Conservation (phyloP, 2,113 vertebrate genomes). For the Sylvia atricapilla region DNA sequence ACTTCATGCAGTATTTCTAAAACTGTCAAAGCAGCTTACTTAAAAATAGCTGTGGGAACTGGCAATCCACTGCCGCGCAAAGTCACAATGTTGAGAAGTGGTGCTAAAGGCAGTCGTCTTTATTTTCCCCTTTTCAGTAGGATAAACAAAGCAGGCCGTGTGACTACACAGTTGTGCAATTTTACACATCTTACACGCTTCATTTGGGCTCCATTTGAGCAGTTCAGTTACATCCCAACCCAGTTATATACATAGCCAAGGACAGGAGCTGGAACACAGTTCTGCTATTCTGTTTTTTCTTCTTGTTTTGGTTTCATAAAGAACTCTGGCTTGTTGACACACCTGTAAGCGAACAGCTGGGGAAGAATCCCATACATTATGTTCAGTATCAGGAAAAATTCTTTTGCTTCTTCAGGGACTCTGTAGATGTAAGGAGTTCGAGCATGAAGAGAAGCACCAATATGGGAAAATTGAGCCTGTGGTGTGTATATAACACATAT, state of each 20-base stretch:
- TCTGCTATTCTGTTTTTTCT: conserved; percentile 72
- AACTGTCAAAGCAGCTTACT: conserved; percentile 2
- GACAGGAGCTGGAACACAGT: neutral
- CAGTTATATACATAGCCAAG: neutral
- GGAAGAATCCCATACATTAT: conserved; percentile 84
- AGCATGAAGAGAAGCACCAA: conserved; percentile 92
- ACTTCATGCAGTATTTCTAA: conserved; percentile 34
- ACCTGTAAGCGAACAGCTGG: conserved; percentile 89
- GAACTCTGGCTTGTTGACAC: conserved; percentile 83
- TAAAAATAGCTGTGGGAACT: conserved; percentile 5
- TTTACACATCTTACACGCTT: neutral
- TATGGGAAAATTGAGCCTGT: conserved; percentile 93
- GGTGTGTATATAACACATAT: conserved; percentile 37
- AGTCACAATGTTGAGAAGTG: conserved; percentile 24
- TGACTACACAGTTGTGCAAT: neutral
- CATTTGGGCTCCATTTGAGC: neutral
- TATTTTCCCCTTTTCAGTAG: conserved; percentile 54
- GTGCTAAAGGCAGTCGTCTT: conserved; percentile 37
- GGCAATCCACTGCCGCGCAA: neutral
- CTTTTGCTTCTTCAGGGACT: conserved; percentile 84
- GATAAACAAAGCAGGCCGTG: conserved; percentile 5
- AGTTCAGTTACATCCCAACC: neutral
- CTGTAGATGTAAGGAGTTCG: conserved; percentile 91
- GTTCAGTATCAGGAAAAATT: conserved; percentile 83
- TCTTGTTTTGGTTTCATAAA: conserved; percentile 77